Evolutionary conservation across 2,888 invertebrate genomes (phyloP).

Genomic region (Drosophila ochracea): DNA sequence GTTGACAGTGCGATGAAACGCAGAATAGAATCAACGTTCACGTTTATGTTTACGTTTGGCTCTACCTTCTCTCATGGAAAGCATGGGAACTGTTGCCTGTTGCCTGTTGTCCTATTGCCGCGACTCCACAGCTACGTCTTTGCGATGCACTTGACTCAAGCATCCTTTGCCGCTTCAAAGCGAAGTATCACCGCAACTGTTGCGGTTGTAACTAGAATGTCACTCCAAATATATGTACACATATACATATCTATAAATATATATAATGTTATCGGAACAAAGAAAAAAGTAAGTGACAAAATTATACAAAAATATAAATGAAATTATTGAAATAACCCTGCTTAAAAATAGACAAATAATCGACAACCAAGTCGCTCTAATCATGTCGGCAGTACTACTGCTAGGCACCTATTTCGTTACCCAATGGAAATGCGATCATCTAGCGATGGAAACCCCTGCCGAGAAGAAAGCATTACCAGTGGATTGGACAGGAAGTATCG

Average conservation of each 20-base stretch:
- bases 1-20: conserved; percentile 62
- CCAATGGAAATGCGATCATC: neutral
- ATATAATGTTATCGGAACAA: neutral
- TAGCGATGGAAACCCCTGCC: neutral
- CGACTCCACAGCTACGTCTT: conserved; percentile 23
- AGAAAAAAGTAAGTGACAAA: neutral
- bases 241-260: neutral
- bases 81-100: conserved; percentile 13
- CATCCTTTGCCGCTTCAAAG: conserved; percentile 65
- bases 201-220: conserved; percentile 58
- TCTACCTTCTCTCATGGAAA: neutral
- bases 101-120: conserved; percentile 1
- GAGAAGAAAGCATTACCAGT: neutral
- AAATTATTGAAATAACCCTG: neutral
- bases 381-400: neutral
- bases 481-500: neutral
- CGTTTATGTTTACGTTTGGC: conserved; percentile 27
- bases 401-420: neutral
- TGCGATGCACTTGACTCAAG: conserved; percentile 71
- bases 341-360: neutral
- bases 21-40: conserved; percentile 52
- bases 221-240: neutral
- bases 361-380: neutral
- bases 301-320: neutral
- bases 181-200: conserved; percentile 75